phyloP scores from a whole-genome alignment of 2,797 vertebrate genomes.

The Brachyalestes nurse region DNA sequence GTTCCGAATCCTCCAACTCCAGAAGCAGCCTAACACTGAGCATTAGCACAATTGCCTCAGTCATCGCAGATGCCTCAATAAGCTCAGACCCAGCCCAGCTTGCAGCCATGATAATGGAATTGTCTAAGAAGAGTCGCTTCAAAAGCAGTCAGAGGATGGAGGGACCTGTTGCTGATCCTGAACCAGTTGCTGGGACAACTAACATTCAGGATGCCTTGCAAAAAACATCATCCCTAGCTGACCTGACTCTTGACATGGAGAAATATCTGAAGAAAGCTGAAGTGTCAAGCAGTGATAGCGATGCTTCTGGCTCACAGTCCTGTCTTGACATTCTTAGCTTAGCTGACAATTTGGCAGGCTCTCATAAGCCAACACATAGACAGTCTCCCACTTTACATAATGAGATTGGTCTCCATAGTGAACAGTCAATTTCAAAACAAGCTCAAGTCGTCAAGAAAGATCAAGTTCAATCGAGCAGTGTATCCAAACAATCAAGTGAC shows the following conservation, averaged over 20 bases:
- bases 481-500: constrained; percentile 7
- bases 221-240: constrained; percentile 66
- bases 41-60: constrained; percentile 93
- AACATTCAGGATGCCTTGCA: constrained; percentile 68
- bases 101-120: constrained; percentile 90
- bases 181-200: constrained; percentile 10
- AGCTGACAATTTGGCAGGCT: constrained; percentile 61
- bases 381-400: constrained; percentile 39
- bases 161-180: constrained; percentile 4
- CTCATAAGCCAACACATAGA: constrained; percentile 53
- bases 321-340: constrained; percentile 73
- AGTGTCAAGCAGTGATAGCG: constrained; percentile 70
- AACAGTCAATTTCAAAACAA: constrained; percentile 10
- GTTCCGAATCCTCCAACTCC: constrained; percentile 54
- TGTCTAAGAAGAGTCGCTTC: constrained; percentile 80
- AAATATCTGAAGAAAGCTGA: constrained; percentile 88
- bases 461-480: neutral
- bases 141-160: constrained; percentile 38
- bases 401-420: neutral
- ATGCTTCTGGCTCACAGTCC: constrained; percentile 68
- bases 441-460: constrained; percentile 28
- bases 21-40: constrained; percentile 77
- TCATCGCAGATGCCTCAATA: constrained; percentile 90
- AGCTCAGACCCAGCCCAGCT: constrained; percentile 90
- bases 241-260: constrained; percentile 87